Conservation (phyloP, 2,113 vertebrate genomes). For the Cyprinodon variegatus region DNA sequence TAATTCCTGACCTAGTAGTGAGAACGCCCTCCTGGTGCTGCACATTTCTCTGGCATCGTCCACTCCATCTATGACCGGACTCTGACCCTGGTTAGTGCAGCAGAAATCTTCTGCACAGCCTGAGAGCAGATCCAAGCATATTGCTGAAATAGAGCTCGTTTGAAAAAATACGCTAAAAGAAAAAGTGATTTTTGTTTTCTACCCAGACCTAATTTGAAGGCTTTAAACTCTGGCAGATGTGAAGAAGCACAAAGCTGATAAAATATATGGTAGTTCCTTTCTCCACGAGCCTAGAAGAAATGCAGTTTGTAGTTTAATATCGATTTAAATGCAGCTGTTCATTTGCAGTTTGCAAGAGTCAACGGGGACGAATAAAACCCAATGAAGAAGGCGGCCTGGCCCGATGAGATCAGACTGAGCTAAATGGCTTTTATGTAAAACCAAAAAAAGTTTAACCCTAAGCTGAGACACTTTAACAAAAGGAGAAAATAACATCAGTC, state of each 20-base stretch:
- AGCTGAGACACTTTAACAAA: no score
- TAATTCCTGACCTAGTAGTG: slow-evolving; percentile 84
- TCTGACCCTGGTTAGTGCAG: slow-evolving; percentile 91
- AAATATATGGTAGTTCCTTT: slow-evolving; percentile 99
- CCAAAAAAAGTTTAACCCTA: no score
- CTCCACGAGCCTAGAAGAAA: slow-evolving; percentile 86
- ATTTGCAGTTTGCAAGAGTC: not conserved
- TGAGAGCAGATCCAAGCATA: slow-evolving; percentile 47
- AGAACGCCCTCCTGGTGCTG: slow-evolving; percentile 89
- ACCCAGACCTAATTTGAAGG: slow-evolving; percentile 87
- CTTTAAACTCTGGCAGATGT: slow-evolving; percentile 89
- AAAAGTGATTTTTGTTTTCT: not conserved
- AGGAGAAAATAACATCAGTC: no score
- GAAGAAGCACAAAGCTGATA: slow-evolving; percentile 97
- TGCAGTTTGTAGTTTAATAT: not conserved
- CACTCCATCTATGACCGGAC: slow-evolving; percentile 87
- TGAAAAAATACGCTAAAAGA: not conserved
- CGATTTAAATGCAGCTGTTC: no score
- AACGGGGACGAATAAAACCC: no score
- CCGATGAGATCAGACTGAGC: no score
- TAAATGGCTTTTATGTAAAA: no score
- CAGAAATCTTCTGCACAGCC: slow-evolving; percentile 87
- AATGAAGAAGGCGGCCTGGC: no score
- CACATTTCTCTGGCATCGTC: slow-evolving; percentile 90
- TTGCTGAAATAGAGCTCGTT: not conserved